Evolutionary conservation across 2,113 vertebrate species (phyloP).

Genomic region (Lethenteron reissneri): DNA sequence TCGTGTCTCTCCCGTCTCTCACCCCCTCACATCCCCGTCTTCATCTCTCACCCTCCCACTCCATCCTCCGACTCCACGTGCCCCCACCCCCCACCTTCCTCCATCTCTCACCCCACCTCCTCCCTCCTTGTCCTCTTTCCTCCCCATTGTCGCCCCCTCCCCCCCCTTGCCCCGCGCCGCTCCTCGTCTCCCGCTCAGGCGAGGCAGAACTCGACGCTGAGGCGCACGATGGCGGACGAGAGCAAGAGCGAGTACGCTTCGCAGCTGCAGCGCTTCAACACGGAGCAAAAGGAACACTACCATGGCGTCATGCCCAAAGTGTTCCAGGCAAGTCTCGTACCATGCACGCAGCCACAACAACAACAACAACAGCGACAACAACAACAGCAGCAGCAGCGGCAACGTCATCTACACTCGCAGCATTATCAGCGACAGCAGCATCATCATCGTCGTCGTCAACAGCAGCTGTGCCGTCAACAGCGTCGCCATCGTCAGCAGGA

Average conservation of each 20-base stretch:
- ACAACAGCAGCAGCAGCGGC: too few relatives aligned
- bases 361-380: too few relatives aligned
- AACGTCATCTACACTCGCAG: too few relatives aligned
- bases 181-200: constrained; percentile 28
- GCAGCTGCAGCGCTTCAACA: constrained; percentile 82
- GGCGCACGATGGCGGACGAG: constrained; percentile 79
- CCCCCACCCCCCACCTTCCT: background rate
- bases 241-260: constrained; percentile 96
- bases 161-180: background rate
- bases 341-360: too few relatives aligned
- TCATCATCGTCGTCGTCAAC: too few relatives aligned
- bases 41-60: too few relatives aligned
- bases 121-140: background rate
- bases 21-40: too few relatives aligned
- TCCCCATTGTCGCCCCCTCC: constrained; percentile 2
- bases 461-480: too few relatives aligned
- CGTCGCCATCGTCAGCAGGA: too few relatives aligned
- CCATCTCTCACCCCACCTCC: background rate
- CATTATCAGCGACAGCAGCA: too few relatives aligned
- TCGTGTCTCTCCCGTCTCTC: too few relatives aligned
- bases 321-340: constrained; percentile 52
- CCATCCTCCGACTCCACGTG: too few relatives aligned
- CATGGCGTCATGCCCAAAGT: constrained; percentile 78
- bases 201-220: constrained; percentile 69
- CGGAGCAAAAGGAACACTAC: constrained; percentile 88